Conservation (phyloP, 2,113 vertebrate species). For the Bothrops jararaca region DNA sequence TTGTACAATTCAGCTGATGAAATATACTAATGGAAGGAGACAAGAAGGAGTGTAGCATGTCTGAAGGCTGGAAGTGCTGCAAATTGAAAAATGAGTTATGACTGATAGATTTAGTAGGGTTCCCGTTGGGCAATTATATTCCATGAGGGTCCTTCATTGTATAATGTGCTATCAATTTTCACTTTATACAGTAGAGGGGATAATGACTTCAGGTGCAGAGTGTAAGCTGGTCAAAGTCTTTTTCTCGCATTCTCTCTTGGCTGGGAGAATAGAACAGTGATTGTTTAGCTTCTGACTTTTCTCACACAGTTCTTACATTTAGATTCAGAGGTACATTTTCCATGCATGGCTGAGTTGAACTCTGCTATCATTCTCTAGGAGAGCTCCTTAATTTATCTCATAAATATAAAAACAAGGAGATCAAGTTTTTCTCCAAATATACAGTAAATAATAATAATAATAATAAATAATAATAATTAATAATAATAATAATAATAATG, state of each 20-base stretch:
- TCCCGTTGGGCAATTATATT: slow-evolving; percentile 68
- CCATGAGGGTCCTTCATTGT: slow-evolving; percentile 59
- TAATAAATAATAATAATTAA: too few species aligned
- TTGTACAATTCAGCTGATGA: slow-evolving; percentile 55
- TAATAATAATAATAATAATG: too few species aligned
- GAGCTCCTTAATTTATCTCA: slow-evolving; percentile 22
- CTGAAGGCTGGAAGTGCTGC: slow-evolving; percentile 45
- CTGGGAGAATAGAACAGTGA: slow-evolving; percentile 61
- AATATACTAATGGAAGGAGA: slow-evolving; percentile 56
- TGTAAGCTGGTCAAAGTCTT: slow-evolving; percentile 3
- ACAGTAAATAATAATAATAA: not conserved
- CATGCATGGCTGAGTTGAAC: slow-evolving; percentile 42
- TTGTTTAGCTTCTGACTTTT: slow-evolving; percentile 69
- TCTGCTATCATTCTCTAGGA: slow-evolving; percentile 12
- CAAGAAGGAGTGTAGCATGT: slow-evolving; percentile 46
- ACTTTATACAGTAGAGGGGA: slow-evolving; percentile 68
- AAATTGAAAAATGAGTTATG: slow-evolving; percentile 58
- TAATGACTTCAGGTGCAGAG: slow-evolving; percentile 65
- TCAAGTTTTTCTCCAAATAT: not conserved
- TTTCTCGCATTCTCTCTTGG: slow-evolving; percentile 24
- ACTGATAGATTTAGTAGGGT: slow-evolving; percentile 65
- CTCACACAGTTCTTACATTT: slow-evolving; percentile 59
- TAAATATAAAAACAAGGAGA: not conserved
- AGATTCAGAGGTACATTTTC: slow-evolving; percentile 57
- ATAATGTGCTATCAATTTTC: slow-evolving; percentile 71